Conservation (phyloP, 2,888 invertebrate species). For the Tipula helvola region DNA sequence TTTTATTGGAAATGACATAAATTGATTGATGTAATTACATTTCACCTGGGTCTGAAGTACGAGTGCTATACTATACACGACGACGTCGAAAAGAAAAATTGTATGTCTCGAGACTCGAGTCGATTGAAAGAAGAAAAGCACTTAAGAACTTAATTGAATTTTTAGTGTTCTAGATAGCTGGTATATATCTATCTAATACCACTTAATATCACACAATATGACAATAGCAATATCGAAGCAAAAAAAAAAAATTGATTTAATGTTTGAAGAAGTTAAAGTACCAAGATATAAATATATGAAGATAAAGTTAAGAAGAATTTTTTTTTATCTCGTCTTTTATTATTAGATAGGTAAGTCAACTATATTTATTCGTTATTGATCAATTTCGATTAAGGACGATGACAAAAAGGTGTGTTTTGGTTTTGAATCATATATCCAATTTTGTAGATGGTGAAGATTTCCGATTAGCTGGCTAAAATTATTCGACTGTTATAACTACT, state of each 20-base stretch:
- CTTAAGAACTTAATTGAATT: slow-evolving; percentile 4
- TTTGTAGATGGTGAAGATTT: no score
- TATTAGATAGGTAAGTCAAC: not conserved
- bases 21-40: not conserved
- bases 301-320: not conserved
- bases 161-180: not conserved
- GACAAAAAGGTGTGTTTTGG: no score
- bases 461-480: no score
- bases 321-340: not conserved
- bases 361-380: not conserved
- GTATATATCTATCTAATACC: not conserved
- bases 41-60: not conserved
- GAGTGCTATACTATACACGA: not conserved
- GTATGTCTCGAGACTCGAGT: not conserved
- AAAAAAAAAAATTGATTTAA: not conserved
- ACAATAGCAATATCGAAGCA: not conserved
- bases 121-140: not conserved
- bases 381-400: not conserved
- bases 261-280: not conserved
- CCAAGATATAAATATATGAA: not conserved
- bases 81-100: not conserved
- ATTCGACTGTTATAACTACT: no score
- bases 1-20: not conserved
- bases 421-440: no score
- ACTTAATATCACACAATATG: not conserved